Evolutionary conservation across 2,888 invertebrate species (phyloP).

Genomic region (Ophion ellenae): DNA sequence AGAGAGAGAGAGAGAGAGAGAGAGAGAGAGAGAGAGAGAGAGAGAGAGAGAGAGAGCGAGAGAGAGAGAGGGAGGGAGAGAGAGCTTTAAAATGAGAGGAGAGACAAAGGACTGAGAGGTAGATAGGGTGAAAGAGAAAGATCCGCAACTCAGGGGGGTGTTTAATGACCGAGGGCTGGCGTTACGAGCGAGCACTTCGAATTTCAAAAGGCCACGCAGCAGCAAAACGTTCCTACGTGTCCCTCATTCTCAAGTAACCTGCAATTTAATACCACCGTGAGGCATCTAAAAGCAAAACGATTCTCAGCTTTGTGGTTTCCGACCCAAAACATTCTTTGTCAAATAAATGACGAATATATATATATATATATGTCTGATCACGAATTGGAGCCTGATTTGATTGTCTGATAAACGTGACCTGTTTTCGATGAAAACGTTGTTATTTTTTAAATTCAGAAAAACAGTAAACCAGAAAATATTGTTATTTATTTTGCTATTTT

Average conservation of each 20-base stretch:
- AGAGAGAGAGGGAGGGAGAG: not conserved
- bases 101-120: slow-evolving; percentile 18
- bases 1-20: slow-evolving; percentile 3
- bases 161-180: slow-evolving; percentile 57
- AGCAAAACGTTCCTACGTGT: slow-evolving; percentile 46
- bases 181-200: slow-evolving; percentile 60
- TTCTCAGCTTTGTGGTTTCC: not conserved
- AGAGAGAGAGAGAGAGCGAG: not conserved
- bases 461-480: too few relatives aligned
- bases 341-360: not conserved
- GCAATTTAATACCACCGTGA: slow-evolving; percentile 27
- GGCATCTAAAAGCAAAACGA: not conserved
- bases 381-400: too few relatives aligned
- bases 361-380: too few relatives aligned
- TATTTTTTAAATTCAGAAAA: too few relatives aligned
- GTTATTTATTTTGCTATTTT: too few relatives aligned
- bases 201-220: slow-evolving; percentile 43
- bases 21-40: not conserved
- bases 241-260: slow-evolving; percentile 37
- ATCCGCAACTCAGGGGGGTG: slow-evolving; percentile 38
- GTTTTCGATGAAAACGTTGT: too few relatives aligned
- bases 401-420: too few relatives aligned
- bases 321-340: not conserved
- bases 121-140: slow-evolving; percentile 20
- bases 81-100: slow-evolving; percentile 15